Evolutionary conservation across 1,140 invertebrate genomes (phyloP), one percentile per base, ranked within the genome.

Genomic region (Lepidurus couesii): DNA sequence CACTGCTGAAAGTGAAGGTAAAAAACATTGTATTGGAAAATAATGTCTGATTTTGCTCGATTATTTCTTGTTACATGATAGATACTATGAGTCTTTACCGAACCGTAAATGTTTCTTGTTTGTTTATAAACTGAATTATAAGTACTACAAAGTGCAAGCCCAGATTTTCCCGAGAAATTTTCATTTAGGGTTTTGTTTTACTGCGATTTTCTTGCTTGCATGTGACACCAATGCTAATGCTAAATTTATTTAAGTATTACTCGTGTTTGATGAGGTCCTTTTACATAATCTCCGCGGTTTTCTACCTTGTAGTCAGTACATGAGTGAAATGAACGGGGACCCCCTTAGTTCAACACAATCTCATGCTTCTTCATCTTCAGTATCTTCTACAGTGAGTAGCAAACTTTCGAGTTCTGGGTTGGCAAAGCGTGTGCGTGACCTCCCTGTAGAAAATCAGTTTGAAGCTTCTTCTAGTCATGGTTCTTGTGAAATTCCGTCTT

Each of bases 321-420:
- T 65, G 53, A 1, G 53, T 65, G 53, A 65, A 65, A 65, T 65
- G 53, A 65, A 65, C 53, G 16, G 21, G 53, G 9, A 65, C 53
- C 53, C 53, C 21, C 21, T 21, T 65, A 16, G 16, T 65, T 65
- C 53, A n/a, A 21, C 53, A 13, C 16, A 65, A 21, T 65, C 53
- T 65, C 13, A 65, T 65, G 53, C 53, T n/a, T 65, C 53, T 65
- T 65, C 53, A 65, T 65, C 53, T 65, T n/a, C 53, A 65, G 53
- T 13, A 4, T 65, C 53, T 65, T 21, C 53, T 16, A 65, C 53
- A 65, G 53, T 65, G 53, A 9, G 16, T 7, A 21, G 21, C 53
- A 21, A 65, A 7, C n/a, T 21, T 65, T 65, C 53, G 13, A 65
- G 16, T 65, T 65, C 53, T 7, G 13, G 53, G 3, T 21, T 13